Conservation (phyloP, 2,888 invertebrate genomes). For the Pandemis heparana region DNA sequence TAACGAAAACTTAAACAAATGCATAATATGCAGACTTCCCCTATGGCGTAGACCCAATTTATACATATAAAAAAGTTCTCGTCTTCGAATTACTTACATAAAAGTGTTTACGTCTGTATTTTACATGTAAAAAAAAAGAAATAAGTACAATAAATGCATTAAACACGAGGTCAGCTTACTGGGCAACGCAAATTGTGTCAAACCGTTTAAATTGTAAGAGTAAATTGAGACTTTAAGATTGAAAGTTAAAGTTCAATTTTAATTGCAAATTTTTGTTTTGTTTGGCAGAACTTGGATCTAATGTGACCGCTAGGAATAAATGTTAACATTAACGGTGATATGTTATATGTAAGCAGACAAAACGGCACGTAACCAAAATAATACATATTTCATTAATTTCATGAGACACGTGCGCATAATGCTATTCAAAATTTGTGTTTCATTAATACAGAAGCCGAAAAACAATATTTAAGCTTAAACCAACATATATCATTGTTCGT, state of each 20-base stretch:
- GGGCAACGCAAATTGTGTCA: neutral
- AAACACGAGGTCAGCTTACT: neutral
- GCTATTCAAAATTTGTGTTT: neutral
- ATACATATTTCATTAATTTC: constrained; percentile 1
- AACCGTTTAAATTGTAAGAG: neutral
- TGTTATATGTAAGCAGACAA: neutral
- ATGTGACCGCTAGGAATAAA: constrained; percentile 30
- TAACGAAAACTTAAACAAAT: no score
- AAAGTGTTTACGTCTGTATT: neutral
- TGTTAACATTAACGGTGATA: constrained; percentile 6
- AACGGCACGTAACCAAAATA: neutral
- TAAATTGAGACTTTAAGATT: neutral
- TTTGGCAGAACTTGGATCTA: neutral
- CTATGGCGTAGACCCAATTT: no score
- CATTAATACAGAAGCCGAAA: neutral
- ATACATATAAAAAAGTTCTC: no score
- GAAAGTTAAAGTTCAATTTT: neutral
- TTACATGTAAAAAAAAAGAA: neutral
- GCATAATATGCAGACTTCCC: no score
- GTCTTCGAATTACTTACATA: neutral
- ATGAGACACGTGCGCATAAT: constrained; percentile 3
- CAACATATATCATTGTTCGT: no score
- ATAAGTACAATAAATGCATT: constrained; percentile 26
- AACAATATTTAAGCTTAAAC: neutral
- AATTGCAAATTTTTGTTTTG: neutral